Conservation (phyloP, 2,888 invertebrate species). For the Meganola albula region DNA sequence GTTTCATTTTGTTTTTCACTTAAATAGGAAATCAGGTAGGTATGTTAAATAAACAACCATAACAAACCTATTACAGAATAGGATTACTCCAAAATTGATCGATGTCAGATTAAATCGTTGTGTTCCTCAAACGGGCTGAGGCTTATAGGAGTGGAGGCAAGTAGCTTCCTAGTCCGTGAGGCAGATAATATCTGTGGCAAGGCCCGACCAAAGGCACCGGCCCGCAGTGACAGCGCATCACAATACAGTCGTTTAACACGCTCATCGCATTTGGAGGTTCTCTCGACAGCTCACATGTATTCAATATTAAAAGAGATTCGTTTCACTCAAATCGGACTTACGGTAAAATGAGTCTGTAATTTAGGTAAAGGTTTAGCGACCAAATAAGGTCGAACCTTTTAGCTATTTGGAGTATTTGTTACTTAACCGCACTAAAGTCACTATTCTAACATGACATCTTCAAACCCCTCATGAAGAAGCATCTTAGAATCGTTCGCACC, state of each 20-base stretch:
- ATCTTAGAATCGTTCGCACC: no score
- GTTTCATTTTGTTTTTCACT: no score
- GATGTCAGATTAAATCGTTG: conserved; percentile 46
- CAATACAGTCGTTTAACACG: conserved; percentile 74
- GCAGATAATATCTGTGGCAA: conserved; percentile 53
- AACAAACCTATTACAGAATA: conserved; percentile 19
- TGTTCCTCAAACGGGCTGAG: conserved; percentile 33
- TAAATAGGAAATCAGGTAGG: not conserved
- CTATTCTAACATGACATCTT: no score
- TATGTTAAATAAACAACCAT: not conserved
- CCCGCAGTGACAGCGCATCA: conserved; percentile 60
- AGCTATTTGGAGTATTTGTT: no score
- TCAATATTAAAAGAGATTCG: conserved; percentile 36
- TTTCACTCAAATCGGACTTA: conserved; percentile 41
- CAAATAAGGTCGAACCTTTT: conserved; percentile 23
- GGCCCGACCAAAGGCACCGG: conserved; percentile 54
- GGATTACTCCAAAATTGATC: conserved; percentile 37
- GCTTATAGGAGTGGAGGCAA: conserved; percentile 34
- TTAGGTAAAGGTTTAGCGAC: conserved; percentile 8
- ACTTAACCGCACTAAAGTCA: no score
- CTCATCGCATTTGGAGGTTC: conserved; percentile 64
- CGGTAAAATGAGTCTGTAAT: no score
- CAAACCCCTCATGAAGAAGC: no score
- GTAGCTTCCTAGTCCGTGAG: conserved; percentile 50
- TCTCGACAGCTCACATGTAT: conserved; percentile 61